Percentiles rank a stretch among this genome's conserved stretches.
Evolutionary conservation across 2,113 vertebrate genomes (phyloP).

Genomic region (Actenoides lindsayi): DNA sequence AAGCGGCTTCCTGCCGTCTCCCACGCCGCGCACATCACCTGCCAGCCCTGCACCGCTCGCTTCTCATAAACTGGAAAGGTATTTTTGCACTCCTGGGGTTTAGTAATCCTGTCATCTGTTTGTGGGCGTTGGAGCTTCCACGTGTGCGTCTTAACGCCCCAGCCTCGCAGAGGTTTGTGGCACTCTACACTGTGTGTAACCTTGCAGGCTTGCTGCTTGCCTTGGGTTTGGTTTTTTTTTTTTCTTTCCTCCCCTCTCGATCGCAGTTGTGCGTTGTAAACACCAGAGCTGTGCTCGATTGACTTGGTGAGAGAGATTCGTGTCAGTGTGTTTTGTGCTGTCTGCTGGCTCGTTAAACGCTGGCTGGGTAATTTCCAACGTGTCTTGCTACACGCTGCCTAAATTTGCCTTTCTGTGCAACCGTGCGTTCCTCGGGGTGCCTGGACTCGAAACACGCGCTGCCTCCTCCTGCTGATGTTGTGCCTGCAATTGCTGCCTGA

Average conservation of each 20-base stretch:
- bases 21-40: not conserved
- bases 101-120: not conserved
- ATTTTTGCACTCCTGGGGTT: not conserved
- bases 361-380: not conserved
- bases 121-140: constrained; percentile 1
- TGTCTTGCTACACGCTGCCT: not conserved
- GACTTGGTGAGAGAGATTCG: not conserved
- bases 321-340: not conserved
- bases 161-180: not conserved
- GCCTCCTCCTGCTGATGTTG: not conserved
- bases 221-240: too few species aligned
- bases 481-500: not conserved
- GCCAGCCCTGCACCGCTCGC: not conserved
- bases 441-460: not conserved
- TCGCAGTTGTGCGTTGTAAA: not conserved
- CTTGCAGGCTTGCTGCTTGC: not conserved
- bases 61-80: not conserved
- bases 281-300: not conserved
- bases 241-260: not conserved
- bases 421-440: not conserved
- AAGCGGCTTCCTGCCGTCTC: not conserved
- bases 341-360: not conserved
- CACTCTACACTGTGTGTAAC: not conserved
- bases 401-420: not conserved
- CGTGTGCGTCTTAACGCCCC: not conserved